Evolutionary conservation across 2,797 vertebrate genomes (phyloP), one percentile per base, ranked within the genome.

Genomic region (Mus caroli): DNA sequence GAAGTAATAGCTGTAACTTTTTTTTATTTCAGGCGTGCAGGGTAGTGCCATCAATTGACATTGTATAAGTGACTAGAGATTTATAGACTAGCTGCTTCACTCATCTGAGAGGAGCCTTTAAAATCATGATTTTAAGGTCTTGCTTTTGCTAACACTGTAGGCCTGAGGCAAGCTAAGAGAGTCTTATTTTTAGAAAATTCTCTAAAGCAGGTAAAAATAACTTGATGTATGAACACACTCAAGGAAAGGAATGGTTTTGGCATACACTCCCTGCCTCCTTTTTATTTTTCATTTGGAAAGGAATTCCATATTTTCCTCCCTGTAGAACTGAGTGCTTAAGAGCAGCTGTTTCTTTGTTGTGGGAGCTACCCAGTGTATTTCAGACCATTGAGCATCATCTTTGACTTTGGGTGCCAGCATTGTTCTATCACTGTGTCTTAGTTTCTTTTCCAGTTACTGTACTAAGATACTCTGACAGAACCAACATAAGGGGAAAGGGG

Each of bases 241-340:
- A 43, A 43, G 43, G 43, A 43, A 43, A 43, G 43, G 43, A 43
- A 37, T 86, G 24, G 84, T 83, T 88, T 91, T 96, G 40, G 86
- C 91, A 64, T 1, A 31, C 28, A 19, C 69, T 73, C 0, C 10
- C 6, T 26, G 17, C 1, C 17, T 24, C 10, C 12, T 14, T 37
- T 84, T 79, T 79, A 14, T 76, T 92, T 94, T 89, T 79, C 88
- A 69, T 96, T 97, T 91, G 34, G 82, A 95, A 52, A 90, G 20
- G 52, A 88, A 88, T 94, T 92, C 54, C 8, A 80, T 40, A 12
- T 58, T 90, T 97, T 88, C 28, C 52, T 95, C 89, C 24, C 58
- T 73, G 88, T 94, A 73, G n/a, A 87, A 76, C 28, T 82, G 58
- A 71, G 10, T 20, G 67, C 86, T 78, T 19, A 83, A 14, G 28